Conservation (phyloP, 2,888 invertebrate species). For the Parnassius glacialis region DNA sequence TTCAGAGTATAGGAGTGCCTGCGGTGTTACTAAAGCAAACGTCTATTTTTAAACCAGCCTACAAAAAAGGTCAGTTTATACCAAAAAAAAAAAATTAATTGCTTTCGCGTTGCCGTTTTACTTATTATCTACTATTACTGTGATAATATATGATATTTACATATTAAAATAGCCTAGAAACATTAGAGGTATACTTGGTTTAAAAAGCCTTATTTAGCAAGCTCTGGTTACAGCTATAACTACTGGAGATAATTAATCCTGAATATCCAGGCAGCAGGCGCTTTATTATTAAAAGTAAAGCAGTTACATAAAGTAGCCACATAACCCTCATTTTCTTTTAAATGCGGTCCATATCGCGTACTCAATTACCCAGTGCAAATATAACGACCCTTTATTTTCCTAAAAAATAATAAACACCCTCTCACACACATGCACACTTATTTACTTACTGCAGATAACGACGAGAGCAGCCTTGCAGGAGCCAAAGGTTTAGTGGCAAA, state of each 20-base stretch:
- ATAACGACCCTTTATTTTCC: conserved; percentile 34
- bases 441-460: conserved; percentile 58
- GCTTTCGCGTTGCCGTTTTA: no score
- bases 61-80: no score
- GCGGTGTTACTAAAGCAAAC: no score
- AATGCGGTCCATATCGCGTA: conserved; percentile 31
- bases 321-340: conserved; percentile 20
- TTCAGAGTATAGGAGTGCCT: no score
- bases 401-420: conserved; percentile 39
- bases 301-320: conserved; percentile 16
- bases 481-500: conserved; percentile 36
- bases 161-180: no score
- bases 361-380: conserved; percentile 37
- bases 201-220: conserved; percentile 31
- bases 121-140: no score
- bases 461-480: conserved; percentile 55
- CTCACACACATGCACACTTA: conserved; percentile 45
- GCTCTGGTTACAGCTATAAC: conserved; percentile 11
- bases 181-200: background rate
- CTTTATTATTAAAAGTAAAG: conserved; percentile 13
- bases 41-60: no score
- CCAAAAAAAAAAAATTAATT: no score
- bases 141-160: no score
- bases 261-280: background rate
- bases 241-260: background rate